Evolutionary conservation across 2,888 invertebrate genomes (phyloP).

Genomic region (Cylindroiulus punctatus): DNA sequence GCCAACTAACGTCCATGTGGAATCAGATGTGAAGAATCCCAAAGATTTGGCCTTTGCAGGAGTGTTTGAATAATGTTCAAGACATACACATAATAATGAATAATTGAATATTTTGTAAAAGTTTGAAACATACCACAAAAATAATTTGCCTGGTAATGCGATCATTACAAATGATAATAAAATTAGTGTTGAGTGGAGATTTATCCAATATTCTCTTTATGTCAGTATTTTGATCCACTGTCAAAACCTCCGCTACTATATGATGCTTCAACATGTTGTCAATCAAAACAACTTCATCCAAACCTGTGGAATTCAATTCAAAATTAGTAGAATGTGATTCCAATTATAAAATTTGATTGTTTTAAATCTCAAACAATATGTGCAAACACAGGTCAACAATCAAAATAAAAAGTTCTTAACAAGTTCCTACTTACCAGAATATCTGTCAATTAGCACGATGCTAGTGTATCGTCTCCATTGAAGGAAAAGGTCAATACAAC

Average conservation of each 20-base stretch:
- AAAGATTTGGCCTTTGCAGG: neutral
- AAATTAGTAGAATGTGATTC: neutral
- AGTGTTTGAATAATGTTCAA: too few species aligned
- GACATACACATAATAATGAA: too few species aligned
- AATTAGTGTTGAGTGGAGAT: neutral
- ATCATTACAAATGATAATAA: neutral
- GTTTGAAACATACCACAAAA: neutral
- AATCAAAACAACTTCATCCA: neutral
- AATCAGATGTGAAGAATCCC: neutral
- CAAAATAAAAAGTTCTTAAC: too few species aligned
- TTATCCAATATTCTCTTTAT: neutral
- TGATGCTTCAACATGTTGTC: neutral
- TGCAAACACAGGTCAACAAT: too few species aligned
- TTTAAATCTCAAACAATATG: too few species aligned
- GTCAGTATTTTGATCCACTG: neutral
- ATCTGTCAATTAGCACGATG: neutral
- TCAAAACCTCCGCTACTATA: neutral
- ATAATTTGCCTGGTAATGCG: neutral
- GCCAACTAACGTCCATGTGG: constrained; percentile 41
- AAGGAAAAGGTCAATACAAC: constrained; percentile 12
- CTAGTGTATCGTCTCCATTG: constrained; percentile 30
- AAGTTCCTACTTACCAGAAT: neutral
- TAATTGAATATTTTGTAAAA: neutral
- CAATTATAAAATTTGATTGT: too few species aligned
- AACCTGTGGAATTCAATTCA: neutral